Conservation (phyloP, 2,113 vertebrate genomes). For the Nothobranchius kuhntae region DNA sequence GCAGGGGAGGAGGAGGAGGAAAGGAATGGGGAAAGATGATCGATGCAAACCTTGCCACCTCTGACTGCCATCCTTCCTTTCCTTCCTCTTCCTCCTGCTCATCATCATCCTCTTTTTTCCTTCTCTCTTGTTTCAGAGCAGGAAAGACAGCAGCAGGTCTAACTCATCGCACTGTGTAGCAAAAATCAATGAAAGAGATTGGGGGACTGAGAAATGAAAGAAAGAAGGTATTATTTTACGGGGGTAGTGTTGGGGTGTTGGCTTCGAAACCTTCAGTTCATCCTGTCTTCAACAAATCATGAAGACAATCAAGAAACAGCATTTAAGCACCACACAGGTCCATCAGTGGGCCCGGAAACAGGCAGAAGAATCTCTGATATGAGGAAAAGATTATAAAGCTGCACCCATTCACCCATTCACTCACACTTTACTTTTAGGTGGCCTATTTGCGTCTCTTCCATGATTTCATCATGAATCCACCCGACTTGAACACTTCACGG, state of each 20-base stretch:
- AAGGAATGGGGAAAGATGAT: slow-evolving; percentile 36
- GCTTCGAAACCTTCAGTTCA: slow-evolving; percentile 6
- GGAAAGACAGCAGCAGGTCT: slow-evolving; percentile 37
- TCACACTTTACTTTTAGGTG: neutral
- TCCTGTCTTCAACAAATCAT: neutral
- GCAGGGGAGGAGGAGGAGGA: slow-evolving; percentile 12
- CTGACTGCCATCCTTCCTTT: slow-evolving; percentile 44
- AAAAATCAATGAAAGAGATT: slow-evolving; percentile 63
- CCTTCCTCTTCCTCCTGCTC: slow-evolving; percentile 2
- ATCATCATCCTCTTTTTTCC: neutral
- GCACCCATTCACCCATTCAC: neutral
- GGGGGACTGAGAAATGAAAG: neutral
- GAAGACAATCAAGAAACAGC: neutral
- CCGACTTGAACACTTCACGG: neutral
- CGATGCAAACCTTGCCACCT: slow-evolving; percentile 51
- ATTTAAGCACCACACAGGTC: neutral
- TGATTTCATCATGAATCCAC: slow-evolving; percentile 13
- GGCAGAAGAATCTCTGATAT: neutral
- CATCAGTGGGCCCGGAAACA: neutral
- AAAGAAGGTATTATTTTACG: slow-evolving; percentile 30
- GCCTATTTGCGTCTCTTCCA: neutral
- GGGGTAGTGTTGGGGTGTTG: slow-evolving; percentile 3
- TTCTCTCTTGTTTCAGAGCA: slow-evolving; percentile 34
- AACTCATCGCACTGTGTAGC: slow-evolving; percentile 52
- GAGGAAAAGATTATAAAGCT: neutral